Conservation (phyloP, 2,113 vertebrate species). For the Bombycilla garrulus region DNA sequence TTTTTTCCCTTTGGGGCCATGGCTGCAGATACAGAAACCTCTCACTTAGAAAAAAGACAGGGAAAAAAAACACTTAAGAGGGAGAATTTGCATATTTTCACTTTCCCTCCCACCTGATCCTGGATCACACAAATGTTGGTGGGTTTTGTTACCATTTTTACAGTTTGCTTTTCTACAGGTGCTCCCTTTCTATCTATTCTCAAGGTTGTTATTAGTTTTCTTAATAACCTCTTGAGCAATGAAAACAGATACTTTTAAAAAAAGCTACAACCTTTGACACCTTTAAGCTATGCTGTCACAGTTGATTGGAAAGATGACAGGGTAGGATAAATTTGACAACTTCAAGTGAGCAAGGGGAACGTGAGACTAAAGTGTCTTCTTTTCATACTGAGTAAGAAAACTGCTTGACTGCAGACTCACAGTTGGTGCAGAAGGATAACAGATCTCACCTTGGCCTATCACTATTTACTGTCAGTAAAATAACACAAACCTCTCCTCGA, state of each 20-base stretch:
- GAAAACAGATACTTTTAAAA: conserved; percentile 12
- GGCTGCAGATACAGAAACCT: neutral
- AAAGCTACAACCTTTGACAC: conserved; percentile 5
- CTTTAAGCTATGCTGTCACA: neutral
- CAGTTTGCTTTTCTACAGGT: neutral
- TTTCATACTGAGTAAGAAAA: neutral
- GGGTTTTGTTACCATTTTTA: neutral
- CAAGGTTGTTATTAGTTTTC: neutral
- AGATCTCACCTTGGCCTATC: neutral
- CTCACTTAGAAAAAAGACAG: neutral
- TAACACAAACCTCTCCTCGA: neutral
- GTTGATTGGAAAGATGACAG: neutral
- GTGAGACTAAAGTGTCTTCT: neutral
- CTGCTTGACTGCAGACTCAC: neutral
- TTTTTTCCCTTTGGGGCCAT: neutral
- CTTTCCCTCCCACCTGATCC: neutral
- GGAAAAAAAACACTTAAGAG: neutral
- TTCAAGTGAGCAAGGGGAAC: neutral
- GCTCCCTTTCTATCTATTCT: neutral
- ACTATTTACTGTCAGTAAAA: neutral
- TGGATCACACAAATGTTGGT: neutral
- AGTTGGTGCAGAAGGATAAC: neutral
- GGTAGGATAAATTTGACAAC: neutral
- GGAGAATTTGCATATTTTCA: neutral
- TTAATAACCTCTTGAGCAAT: neutral